Evolutionary conservation across 2,888 invertebrate genomes (phyloP).

Genomic region (Eupithecia centaureata): DNA sequence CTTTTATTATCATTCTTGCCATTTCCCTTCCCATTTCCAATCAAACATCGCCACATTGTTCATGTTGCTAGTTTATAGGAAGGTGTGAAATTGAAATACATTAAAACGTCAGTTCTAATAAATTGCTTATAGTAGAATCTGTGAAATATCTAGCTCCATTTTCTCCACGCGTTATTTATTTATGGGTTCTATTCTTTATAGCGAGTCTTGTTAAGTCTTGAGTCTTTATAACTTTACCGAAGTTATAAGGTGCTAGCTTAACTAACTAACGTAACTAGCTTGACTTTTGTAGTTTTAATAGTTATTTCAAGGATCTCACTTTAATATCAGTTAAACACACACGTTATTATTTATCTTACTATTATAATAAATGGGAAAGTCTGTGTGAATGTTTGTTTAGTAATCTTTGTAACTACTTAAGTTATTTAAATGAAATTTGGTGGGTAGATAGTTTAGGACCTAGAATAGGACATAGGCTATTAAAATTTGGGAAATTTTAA

Average conservation of each 20-base stretch:
- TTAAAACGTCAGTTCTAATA: constrained; percentile 1
- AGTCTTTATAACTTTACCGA: background rate
- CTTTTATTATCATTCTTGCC: background rate
- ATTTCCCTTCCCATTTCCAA: background rate
- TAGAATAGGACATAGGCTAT: too few species aligned
- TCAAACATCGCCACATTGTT: background rate
- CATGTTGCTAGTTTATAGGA: background rate
- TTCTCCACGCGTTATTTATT: background rate
- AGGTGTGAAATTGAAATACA: background rate
- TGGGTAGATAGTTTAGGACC: too few species aligned
- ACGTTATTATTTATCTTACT: too few species aligned
- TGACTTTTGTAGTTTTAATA: too few species aligned
- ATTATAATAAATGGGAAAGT: too few species aligned
- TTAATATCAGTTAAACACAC: too few species aligned
- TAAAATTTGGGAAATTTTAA: too few species aligned
- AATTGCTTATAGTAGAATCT: background rate
- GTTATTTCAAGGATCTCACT: too few species aligned
- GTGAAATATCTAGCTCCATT: background rate
- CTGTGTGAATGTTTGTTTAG: too few species aligned
- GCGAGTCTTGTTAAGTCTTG: background rate
- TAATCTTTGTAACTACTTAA: too few species aligned
- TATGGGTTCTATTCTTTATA: background rate
- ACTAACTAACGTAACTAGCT: too few species aligned
- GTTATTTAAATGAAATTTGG: too few species aligned
- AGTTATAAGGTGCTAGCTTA: background rate